Base-by-base conservation (phyloP, 2,797 vertebrate genomes). In the Neostethus bicornis region DNA sequence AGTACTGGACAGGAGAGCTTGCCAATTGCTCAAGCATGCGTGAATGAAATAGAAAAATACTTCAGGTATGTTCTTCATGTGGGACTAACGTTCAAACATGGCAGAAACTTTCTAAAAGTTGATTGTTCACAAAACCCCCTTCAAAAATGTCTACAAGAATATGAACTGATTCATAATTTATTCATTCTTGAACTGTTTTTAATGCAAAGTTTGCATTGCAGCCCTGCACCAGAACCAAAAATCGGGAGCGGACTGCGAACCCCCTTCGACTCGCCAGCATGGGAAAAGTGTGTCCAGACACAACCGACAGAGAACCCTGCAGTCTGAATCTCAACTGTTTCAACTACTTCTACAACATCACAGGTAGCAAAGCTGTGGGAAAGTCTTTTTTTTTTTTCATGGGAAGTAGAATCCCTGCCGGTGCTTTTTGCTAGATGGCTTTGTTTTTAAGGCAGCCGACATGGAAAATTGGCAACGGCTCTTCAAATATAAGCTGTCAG, bases 271-370 rank as follows among this genome's bases (percentile, higher is more conserved):
- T 92, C 19, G 92, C 95, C 4, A 90, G 87, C n/a, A 87, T 90
- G 35, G 96, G 95, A 39, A 91, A 93, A 58, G 70, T 90, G 66
- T 99, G 96, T 79, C 95, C 96, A 1, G 76, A 90, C 42, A 84
- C 90, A 2, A 83, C 85, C 0, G 93, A 98, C 80, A 90, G 79
- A 9, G 96, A 98, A 61, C 80, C 90, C 16, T 99, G 97, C 70
- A 77, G 84, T 64, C 90, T 98, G 66, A 98, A 98, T 86, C 94
- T 91, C 82, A 99, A 98, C 90, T 99, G 97, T 70, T 98, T 92
- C 90, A 95, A 96, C 87, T 99, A 97, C 80, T 94, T 95, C 71
- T 99, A 98, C 88, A 99, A 99, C 42, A 94, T 98, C 80, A 99
- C 96, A 90, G 96, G 97, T 98, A 88, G 61, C 21, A 9, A 17